These are phyloP conservation scores for Pardalotus punctatus DNA, from an alignment of 2,113 vertebrate genomes.

Conservation along the genomic window DNA sequence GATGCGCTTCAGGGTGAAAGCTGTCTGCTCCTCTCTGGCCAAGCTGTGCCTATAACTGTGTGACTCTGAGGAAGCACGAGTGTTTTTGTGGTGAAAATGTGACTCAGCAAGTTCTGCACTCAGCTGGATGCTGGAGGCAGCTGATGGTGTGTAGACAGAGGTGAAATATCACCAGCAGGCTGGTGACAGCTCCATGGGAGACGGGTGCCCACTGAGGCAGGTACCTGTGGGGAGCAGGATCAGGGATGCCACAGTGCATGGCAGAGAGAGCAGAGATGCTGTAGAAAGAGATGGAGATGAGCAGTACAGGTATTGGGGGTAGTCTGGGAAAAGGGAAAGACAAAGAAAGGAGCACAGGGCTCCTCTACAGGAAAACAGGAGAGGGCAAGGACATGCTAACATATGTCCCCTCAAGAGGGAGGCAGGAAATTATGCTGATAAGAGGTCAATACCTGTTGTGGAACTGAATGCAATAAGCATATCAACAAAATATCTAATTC, in stretches of 20 bases:
- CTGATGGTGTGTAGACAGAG: neutral
- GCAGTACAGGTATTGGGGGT: fast-evolving
- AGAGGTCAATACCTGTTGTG: neutral
- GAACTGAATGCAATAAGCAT: neutral
- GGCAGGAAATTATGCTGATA: neutral
- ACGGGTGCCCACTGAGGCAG: fast-evolving
- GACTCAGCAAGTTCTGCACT: conserved; percentile 47
- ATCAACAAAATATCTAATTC: neutral
- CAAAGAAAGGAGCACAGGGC: neutral
- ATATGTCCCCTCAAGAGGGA: neutral
- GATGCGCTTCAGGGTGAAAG: conserved; percentile 27
- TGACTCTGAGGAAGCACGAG: neutral
- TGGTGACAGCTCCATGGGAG: neutral
- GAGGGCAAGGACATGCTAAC: neutral
- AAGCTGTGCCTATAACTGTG: neutral
- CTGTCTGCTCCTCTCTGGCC: conserved; percentile 24
- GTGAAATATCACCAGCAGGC: neutral
- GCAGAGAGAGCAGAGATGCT: neutral
- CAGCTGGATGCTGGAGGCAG: neutral
- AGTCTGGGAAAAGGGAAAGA: neutral
- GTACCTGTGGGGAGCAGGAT: neutral
- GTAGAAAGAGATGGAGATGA: neutral
- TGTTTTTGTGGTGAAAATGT: conserved; percentile 6
- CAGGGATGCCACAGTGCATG: fast-evolving
- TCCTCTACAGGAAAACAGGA: neutral